These are phyloP conservation scores for Silurus meridionalis DNA, from an alignment of 2,113 vertebrate genomes.

Conservation along the genomic window DNA sequence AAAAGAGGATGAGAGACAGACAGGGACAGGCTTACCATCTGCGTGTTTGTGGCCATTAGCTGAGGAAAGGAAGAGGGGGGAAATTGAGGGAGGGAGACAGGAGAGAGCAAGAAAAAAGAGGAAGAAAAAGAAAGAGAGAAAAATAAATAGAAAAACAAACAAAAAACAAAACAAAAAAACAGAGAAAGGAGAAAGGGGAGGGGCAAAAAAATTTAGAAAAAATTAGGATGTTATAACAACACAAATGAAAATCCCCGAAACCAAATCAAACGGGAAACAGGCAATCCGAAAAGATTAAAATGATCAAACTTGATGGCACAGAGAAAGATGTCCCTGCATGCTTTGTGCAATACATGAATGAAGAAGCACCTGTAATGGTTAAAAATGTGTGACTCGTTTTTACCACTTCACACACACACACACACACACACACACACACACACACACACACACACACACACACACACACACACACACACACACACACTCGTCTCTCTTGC, in stretches of 20 bases:
- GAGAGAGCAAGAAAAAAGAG: conserved; percentile 68
- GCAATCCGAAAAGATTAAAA: conserved; percentile 73
- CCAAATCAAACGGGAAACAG: conserved; percentile 62
- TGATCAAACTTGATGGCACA: conserved; percentile 79
- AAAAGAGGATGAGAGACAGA: conserved; percentile 65
- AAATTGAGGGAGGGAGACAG: conserved; percentile 66
- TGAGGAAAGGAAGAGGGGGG: conserved; percentile 87
- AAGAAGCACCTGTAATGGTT: conserved; percentile 63
- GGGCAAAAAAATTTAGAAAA: conserved; percentile 66
- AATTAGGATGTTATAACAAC: conserved; percentile 73
- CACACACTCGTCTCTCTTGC: neutral
- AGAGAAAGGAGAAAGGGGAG: conserved; percentile 20
- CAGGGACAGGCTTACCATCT: conserved; percentile 92
- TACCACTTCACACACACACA: neutral
- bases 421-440: conserved; percentile 7
- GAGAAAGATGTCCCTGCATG: conserved; percentile 70
- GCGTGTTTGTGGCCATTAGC: conserved; percentile 96
- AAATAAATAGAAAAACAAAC: conserved; percentile 33
- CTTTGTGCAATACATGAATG: conserved; percentile 72
- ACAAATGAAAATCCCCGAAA: conserved; percentile 67
- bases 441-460: neutral
- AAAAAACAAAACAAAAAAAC: neutral
- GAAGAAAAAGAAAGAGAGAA: conserved; percentile 58
- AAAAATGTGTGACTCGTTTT: conserved; percentile 44
- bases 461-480: neutral